Conservation (phyloP, 1,140 invertebrate species). For the Drosophila auraria region DNA sequence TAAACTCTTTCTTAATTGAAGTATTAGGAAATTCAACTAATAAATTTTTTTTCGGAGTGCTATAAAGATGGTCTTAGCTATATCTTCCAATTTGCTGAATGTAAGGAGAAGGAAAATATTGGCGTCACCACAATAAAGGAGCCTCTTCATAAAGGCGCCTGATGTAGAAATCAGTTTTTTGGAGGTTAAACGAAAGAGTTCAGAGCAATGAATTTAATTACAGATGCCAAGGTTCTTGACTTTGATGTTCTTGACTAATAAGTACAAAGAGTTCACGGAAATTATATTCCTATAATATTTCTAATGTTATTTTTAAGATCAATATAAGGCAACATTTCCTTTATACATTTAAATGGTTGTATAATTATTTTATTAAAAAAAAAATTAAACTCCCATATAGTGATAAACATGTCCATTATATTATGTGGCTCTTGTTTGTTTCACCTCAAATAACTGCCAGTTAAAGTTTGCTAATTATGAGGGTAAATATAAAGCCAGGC, state of each 20-base stretch:
- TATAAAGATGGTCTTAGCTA: not conserved
- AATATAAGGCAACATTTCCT: no score
- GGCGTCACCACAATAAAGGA: constrained; percentile 66
- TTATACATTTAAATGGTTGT: no score
- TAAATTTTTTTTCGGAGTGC: not conserved
- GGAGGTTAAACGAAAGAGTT: constrained; percentile 31
- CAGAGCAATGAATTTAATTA: constrained; percentile 59
- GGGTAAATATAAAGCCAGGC: not conserved
- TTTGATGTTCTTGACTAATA: not conserved
- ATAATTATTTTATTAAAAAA: not conserved
- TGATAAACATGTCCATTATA: not conserved
- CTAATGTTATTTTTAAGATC: no score
- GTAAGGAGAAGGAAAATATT: not conserved
- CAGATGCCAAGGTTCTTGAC: constrained; percentile 23
- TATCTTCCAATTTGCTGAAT: not conserved
- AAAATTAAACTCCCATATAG: not conserved
- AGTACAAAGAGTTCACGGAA: not conserved
- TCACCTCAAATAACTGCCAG: constrained; percentile 1
- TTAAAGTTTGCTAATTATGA: not conserved
- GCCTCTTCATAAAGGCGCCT: constrained; percentile 12
- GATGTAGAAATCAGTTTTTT: constrained; percentile 32
- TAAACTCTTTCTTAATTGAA: not conserved
- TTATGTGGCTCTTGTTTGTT: not conserved
- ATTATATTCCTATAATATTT: no score
- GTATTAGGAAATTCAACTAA: not conserved